phyloP scores from a whole-genome alignment of 2,888 invertebrate species.

The Ephialtes manifestator region DNA sequence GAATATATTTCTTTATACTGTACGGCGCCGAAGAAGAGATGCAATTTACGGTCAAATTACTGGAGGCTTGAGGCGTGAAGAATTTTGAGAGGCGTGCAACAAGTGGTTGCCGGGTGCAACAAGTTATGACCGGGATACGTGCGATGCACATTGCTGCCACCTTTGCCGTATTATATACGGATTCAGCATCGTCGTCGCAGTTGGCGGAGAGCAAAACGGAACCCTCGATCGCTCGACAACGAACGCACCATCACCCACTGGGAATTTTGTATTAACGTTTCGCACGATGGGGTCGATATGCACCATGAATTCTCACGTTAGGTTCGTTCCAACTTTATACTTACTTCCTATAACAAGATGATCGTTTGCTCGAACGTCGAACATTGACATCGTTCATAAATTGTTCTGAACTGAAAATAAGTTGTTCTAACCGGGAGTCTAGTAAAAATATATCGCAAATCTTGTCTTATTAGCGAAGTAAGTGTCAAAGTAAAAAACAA shows the following conservation, averaged over 20 bases:
- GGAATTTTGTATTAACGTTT: conserved; percentile 55
- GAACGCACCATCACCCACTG: conserved; percentile 21
- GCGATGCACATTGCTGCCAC: conserved; percentile 9
- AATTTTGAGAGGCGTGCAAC: conserved; percentile 84
- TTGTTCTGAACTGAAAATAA: background rate
- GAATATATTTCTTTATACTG: conserved; percentile 53
- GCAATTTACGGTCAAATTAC: conserved; percentile 82
- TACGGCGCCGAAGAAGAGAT: conserved; percentile 46
- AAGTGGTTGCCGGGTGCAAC: conserved; percentile 83
- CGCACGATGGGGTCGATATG: conserved; percentile 37
- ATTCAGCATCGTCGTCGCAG: conserved; percentile 62
- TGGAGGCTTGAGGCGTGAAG: conserved; percentile 80
- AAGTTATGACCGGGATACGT: conserved; percentile 77
- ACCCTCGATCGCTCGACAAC: conserved; percentile 35
- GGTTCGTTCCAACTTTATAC: conserved; percentile 49
- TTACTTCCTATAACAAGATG: conserved; percentile 18
- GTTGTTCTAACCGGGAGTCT: conserved; percentile 41
- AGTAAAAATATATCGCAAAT: background rate
- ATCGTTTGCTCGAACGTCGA: conserved; percentile 34
- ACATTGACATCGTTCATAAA: conserved; percentile 4
- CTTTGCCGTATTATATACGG: conserved; percentile 34
- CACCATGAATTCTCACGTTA: conserved; percentile 48
- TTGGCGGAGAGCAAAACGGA: conserved; percentile 28
- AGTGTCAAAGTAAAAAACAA: no score
- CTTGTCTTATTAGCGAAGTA: background rate